Conservation (phyloP, 2,113 vertebrate species). For the Amia ocellicauda region DNA sequence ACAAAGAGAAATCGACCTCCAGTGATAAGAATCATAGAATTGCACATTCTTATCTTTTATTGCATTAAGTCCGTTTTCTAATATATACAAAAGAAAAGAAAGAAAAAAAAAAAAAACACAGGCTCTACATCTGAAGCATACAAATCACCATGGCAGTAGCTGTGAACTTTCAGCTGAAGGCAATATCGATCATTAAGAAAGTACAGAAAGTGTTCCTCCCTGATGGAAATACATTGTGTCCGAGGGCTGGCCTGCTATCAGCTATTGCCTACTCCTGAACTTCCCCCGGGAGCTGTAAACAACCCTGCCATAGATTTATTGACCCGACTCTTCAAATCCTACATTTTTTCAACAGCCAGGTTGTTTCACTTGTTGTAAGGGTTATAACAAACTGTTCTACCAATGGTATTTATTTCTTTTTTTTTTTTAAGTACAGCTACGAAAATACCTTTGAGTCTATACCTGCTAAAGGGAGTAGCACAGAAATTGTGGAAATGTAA, state of each 20-base stretch:
- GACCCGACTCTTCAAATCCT: neutral
- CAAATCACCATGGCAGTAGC: neutral
- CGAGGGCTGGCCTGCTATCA: neutral
- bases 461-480: no score
- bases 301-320: neutral
- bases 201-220: neutral
- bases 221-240: neutral
- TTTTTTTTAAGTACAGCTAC: neutral
- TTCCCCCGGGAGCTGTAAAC: neutral
- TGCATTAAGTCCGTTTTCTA: neutral
- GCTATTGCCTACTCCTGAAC: neutral
- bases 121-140: neutral
- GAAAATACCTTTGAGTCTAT: no score
- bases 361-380: neutral
- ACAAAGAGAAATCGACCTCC: no score
- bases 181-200: conserved; percentile 5
- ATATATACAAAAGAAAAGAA: no score
- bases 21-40: no score
- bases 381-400: neutral
- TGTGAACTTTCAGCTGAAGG: neutral
- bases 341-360: neutral
- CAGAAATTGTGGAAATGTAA: no score
- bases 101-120: neutral
- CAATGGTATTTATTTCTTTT: no score
- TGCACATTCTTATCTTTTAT: no score